These are phyloP conservation scores for Chelonia mydas DNA, from an alignment of 2,797 vertebrate genomes.

Conservation along the genomic window DNA sequence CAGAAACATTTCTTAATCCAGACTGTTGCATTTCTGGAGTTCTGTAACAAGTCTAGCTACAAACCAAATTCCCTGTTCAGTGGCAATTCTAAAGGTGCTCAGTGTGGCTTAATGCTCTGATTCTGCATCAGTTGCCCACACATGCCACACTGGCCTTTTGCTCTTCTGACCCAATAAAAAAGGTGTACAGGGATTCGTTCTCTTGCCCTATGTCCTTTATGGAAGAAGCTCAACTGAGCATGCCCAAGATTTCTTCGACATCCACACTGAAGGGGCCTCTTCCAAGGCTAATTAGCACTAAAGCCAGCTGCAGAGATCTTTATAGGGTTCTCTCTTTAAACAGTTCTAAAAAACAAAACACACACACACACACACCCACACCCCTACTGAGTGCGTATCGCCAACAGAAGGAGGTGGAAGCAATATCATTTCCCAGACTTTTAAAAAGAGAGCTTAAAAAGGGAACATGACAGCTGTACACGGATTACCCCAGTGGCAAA, in stretches of 20 bases:
- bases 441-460: not conserved
- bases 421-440: accelerated
- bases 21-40: not conserved
- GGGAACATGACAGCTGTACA: accelerated
- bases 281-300: conserved; percentile 18
- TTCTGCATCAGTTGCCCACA: accelerated
- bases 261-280: not conserved
- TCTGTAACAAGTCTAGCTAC: not conserved
- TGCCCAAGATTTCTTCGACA: not conserved
- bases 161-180: not conserved
- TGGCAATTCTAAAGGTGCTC: conserved; percentile 11
- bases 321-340: conserved; percentile 34
- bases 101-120: accelerated
- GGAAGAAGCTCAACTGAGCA: not conserved
- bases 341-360: not conserved
- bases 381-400: accelerated
- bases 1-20: not conserved
- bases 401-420: accelerated
- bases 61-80: accelerated
- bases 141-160: accelerated
- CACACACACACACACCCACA: accelerated
- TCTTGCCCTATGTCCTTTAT: accelerated
- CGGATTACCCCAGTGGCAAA: not conserved
- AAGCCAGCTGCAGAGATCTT: conserved; percentile 8
- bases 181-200: not conserved